Percentiles rank a stretch among this genome's conserved stretches.
These are phyloP conservation scores for Zootermopsis nevadensis DNA, from an alignment of 2,888 invertebrate genomes.

Conservation along the genomic window DNA sequence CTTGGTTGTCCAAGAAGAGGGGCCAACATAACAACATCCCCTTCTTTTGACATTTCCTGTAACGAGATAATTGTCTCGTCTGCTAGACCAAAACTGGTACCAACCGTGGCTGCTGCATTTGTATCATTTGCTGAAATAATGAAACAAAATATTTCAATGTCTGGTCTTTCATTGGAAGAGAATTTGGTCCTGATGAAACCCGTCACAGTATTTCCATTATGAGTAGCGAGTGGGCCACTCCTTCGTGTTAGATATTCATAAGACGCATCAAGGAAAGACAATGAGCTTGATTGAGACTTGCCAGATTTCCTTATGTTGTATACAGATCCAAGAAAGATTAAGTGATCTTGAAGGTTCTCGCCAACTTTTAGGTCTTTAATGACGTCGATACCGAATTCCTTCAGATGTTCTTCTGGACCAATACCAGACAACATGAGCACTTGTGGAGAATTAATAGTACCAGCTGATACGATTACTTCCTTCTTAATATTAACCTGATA, in stretches of 20 bases:
- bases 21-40: neutral
- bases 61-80: neutral
- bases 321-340: constrained; percentile 57
- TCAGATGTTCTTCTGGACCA: constrained; percentile 52
- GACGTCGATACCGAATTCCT: constrained; percentile 56
- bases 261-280: neutral
- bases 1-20: neutral
- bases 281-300: neutral
- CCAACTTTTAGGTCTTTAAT: constrained; percentile 59
- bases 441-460: constrained; percentile 48
- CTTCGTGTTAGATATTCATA: constrained; percentile 9
- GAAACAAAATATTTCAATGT: constrained; percentile 67
- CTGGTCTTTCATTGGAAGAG: constrained; percentile 60
- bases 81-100: neutral
- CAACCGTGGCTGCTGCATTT: neutral
- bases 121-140: constrained; percentile 61
- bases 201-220: neutral
- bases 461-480: constrained; percentile 50
- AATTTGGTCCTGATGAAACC: constrained; percentile 10
- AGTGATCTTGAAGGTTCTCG: constrained; percentile 60
- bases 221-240: neutral
- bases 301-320: neutral
- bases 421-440: constrained; percentile 51
- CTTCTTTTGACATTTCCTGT: neutral
- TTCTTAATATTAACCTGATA: constrained; percentile 40